phyloP scores from a whole-genome alignment of 2,888 invertebrate species.

The Axea sp. region DNA sequence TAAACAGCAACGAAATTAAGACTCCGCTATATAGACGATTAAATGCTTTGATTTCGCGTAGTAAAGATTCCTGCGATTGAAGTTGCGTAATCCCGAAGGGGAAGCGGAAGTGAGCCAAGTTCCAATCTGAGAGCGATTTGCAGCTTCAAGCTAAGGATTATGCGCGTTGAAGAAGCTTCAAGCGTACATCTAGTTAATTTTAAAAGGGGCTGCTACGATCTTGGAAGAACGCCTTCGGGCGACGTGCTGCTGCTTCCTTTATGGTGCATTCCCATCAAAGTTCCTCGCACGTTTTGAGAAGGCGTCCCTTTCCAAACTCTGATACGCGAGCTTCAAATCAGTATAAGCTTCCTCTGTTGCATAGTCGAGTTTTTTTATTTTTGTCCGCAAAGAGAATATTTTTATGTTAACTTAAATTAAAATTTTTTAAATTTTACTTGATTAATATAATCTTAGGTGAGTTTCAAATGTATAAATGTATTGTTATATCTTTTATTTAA shows the following conservation, averaged over 20 bases:
- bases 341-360: conserved; percentile 46
- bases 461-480: no score
- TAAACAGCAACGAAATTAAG: conserved; percentile 41
- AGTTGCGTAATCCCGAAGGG: conserved; percentile 48
- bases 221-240: conserved; percentile 57
- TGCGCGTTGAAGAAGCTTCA: conserved; percentile 56
- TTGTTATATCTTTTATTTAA: no score
- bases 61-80: conserved; percentile 36
- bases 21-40: conserved; percentile 31
- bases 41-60: conserved; percentile 54
- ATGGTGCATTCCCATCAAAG: conserved; percentile 54
- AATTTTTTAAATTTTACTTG: no score
- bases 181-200: conserved; percentile 61
- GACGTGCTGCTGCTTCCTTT: conserved; percentile 58
- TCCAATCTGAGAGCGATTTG: conserved; percentile 58
- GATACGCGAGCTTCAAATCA: conserved; percentile 40
- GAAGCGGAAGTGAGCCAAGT: conserved; percentile 61
- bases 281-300: conserved; percentile 45
- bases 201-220: conserved; percentile 54
- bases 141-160: conserved; percentile 59
- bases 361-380: no score
- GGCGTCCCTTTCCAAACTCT: conserved; percentile 39
- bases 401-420: no score
- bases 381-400: no score
- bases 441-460: no score